Evolutionary conservation across 1,140 invertebrate genomes (phyloP), one percentile per base, ranked within the genome.

Genomic region (Vanessa tameamea): DNA sequence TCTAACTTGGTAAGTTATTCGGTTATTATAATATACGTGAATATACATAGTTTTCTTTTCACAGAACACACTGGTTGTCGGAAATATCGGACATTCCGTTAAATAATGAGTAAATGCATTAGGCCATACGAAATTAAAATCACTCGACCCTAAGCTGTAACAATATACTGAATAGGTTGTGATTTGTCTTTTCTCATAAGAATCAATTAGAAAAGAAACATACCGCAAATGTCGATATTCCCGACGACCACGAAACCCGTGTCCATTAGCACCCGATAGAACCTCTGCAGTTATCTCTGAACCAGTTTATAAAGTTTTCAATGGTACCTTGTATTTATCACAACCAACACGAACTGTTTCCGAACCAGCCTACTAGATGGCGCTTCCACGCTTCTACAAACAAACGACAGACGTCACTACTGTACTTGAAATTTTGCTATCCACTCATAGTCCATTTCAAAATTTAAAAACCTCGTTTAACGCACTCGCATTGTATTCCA

Each of bases 181-280:
- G 64, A 55, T 31, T 57, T 48, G 31, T 23, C 14, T 15, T 13
- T 59, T 59, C 55, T 23, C 64, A 55, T 26, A n/a, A 26, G 53
- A 73, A 3, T 47, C 50, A 61, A n/a, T n/a, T n/a, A 55, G 64
- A 64, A 26, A 16, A 8, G 48, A 31, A 64, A 76, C 78, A 77
- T 78, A 8, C n/a, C 73, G 47, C 57, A 83, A 84, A 85, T 82
- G 87, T 75, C 78, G 82, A 82, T 87, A 84, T 83, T 78, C 69
- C 82, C 13, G 37, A n/a, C 72, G 57, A 65, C 55, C 78, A 81
- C 73, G 69, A 71, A 76, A 81, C 80, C 80, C 80, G 80, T 78
- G 78, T 82, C 69, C 76, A 72, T 82, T 85, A 87, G 85, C 84
- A 86, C 85, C 84, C 82, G 82, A 82, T 79, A 82, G 72, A 75